Percentiles rank a stretch among this genome's conserved stretches.
Evolutionary conservation across 1,140 invertebrate species (phyloP).

Genomic region (Caenorhabditis tropicalis): DNA sequence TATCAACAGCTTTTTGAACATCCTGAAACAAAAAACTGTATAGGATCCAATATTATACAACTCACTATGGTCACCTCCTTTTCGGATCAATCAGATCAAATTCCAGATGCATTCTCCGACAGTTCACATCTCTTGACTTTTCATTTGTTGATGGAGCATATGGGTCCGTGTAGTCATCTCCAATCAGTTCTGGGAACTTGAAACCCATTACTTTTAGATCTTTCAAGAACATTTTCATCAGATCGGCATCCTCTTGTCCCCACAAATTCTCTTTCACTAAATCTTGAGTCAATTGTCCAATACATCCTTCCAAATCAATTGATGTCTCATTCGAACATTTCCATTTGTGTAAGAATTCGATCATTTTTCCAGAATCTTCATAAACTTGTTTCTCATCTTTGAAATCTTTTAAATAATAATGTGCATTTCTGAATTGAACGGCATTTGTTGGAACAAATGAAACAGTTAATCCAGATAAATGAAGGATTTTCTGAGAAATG

Average conservation of each 20-base stretch:
- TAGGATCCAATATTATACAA: neutral
- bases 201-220: constrained; percentile 4
- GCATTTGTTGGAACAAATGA: constrained; percentile 55
- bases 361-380: constrained; percentile 25
- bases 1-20: neutral
- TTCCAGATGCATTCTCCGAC: neutral
- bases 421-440: constrained; percentile 52
- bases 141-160: neutral
- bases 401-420: constrained; percentile 57
- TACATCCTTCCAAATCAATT: neutral
- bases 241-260: neutral
- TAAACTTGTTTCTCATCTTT: constrained; percentile 48
- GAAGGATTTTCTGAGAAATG: constrained; percentile 57
- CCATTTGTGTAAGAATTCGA: constrained; percentile 13
- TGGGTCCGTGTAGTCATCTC: neutral
- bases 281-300: neutral
- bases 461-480: constrained; percentile 51
- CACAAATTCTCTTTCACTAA: neutral
- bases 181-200: neutral
- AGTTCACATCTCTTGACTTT: neutral
- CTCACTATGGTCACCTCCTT: neutral
- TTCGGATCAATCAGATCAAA: neutral
- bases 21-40: neutral
- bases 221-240: neutral
- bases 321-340: constrained; percentile 11